These are phyloP conservation scores for Popillia japonica DNA, from an alignment of 1,140 invertebrate genomes.

Conservation along the genomic window DNA sequence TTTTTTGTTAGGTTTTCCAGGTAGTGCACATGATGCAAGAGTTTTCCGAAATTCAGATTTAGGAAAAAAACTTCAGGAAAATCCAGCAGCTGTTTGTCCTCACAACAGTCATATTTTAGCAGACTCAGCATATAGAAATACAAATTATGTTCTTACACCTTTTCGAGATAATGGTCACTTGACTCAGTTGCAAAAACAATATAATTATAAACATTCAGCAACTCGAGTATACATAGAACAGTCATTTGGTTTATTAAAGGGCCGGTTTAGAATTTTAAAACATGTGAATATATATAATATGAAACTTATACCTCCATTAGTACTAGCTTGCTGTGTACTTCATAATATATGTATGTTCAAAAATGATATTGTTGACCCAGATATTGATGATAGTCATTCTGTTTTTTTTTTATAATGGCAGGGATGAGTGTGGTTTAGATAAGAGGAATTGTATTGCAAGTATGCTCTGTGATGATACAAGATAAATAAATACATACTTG, in stretches of 20 bases:
- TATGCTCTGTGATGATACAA: not conserved
- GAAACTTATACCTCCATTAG: conserved; percentile 11
- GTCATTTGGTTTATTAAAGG: conserved; percentile 36
- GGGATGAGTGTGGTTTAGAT: no score
- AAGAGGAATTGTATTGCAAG: no score
- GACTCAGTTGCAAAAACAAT: conserved; percentile 2
- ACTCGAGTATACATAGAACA: conserved; percentile 23
- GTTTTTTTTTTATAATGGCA: no score
- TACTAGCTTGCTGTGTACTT: conserved; percentile 36
- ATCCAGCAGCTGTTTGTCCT: not conserved
- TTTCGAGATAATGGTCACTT: conserved; percentile 38
- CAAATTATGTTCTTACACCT: conserved; percentile 5
- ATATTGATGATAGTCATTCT: not conserved
- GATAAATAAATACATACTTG: not conserved
- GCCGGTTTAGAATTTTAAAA: conserved; percentile 37
- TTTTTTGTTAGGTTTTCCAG: conserved; percentile 32
- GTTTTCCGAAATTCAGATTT: not conserved
- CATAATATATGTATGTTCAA: conserved; percentile 14
- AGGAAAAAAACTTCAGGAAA: conserved; percentile 8
- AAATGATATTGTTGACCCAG: not conserved
- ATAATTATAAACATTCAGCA: conserved; percentile 35
- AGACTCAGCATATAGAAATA: conserved; percentile 15
- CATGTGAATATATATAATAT: conserved; percentile 10
- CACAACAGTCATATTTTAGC: conserved; percentile 16
- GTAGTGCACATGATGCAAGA: conserved; percentile 28